These are phyloP conservation scores for Terrapene triunguis DNA, from an alignment of 2,113 vertebrate genomes.

Conservation along the genomic window DNA sequence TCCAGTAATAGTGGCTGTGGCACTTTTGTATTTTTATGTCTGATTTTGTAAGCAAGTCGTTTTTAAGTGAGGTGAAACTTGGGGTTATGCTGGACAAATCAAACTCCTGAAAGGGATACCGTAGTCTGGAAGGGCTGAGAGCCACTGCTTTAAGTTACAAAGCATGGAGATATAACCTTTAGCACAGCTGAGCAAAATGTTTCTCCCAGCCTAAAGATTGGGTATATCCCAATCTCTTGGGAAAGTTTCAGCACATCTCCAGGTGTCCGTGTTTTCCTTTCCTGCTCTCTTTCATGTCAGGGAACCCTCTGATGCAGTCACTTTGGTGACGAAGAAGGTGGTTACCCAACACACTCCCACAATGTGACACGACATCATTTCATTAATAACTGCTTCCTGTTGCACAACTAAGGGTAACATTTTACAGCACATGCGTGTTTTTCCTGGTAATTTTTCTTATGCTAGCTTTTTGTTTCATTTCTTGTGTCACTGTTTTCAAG, in stretches of 20 bases:
- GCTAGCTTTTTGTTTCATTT: not conserved
- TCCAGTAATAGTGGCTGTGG: no score
- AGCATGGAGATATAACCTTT: not conserved
- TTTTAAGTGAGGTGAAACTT: no score
- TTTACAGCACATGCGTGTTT: not conserved
- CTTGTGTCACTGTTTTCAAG: not conserved
- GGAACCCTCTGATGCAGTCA: not conserved
- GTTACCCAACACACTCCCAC: not conserved
- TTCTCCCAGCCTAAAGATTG: not conserved
- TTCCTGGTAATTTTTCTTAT: not conserved
- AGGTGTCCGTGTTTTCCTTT: not conserved
- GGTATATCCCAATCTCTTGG: not conserved
- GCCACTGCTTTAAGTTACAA: not conserved
- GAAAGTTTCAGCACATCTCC: not conserved
- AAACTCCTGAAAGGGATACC: no score
- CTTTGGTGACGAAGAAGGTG: not conserved
- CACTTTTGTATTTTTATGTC: no score
- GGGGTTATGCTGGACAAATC: no score
- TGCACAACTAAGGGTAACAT: not conserved
- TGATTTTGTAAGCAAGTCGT: no score
- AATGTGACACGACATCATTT: not conserved
- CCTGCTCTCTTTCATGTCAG: not conserved
- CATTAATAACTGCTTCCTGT: not conserved
- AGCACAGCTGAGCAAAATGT: not conserved
- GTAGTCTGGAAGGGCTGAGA: no score